Evolutionary conservation across 2,797 vertebrate species (phyloP), one percentile per base, ranked within the genome.

Genomic region (Galago senegalensis): DNA sequence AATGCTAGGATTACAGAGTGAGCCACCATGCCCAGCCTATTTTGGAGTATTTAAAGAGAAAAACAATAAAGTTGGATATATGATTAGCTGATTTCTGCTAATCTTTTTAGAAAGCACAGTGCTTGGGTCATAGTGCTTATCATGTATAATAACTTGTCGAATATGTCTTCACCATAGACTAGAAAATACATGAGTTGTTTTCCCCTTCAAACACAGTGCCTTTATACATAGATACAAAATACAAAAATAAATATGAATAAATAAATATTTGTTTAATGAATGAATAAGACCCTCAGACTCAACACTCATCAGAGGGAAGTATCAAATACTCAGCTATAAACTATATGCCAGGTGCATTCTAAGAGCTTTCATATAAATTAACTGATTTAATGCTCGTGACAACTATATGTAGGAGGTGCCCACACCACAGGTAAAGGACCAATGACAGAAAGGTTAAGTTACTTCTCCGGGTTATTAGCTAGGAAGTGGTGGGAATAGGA

Each of bases 261-360:
- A 43, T 49, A 94, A 58, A 43, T 49, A 89, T 21, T 70, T 89
- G 20, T 80, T 91, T 82, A 88, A 70, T 60, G 69, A 88, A 20
- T 63, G 69, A 61, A 5, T 76, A 84, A 91, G 58, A 89, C 21
- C 56, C 43, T 82, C 34, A 58, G 79, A 69, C 13, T 89, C 31
- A 27, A 76, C 1, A 29, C 8, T 94, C 65, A 18, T 80, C 76
- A 76, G 49, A 88, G 70, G 65, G 82, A 95, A 89, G 43, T 70
- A 84, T 76, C 83, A 89, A 80, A 84, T 67, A 76, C 89, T 72
- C 67, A 95, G 17, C 63, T 40, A 73, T 63, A 37, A 94, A 93
- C 20, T 67, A 31, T 12, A 88, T 58, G 27, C 16, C 18, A 91
- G 58, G 73, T 60, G 75, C 61, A 93, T 86, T 95, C 56, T 93